Evolutionary conservation across 1,140 invertebrate species (phyloP).

Genomic region (Leptopilina boulardi): DNA sequence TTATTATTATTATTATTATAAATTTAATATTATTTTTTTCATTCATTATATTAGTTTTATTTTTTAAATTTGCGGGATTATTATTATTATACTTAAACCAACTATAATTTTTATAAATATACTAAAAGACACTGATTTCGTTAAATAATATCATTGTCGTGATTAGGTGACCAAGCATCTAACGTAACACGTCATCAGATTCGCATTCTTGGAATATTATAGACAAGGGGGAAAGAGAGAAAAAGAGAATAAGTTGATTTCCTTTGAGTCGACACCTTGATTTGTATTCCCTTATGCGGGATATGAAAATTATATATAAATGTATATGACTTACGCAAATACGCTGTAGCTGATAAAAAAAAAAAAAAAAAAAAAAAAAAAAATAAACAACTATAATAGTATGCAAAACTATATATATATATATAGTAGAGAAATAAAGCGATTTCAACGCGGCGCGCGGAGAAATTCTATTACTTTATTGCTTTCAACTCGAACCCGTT

Average conservation of each 20-base stretch:
- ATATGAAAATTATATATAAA: not conserved
- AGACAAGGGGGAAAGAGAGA: no score
- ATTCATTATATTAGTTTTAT: no score
- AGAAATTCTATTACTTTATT: conserved; percentile 29
- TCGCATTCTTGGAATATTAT: conserved; percentile 23
- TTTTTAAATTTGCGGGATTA: no score
- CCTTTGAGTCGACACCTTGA: conserved; percentile 19
- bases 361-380: not conserved
- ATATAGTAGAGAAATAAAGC: not conserved
- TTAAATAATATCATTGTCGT: not conserved
- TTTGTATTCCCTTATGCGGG: not conserved
- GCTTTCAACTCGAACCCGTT: conserved; percentile 16
- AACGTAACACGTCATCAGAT: conserved; percentile 1
- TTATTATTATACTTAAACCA: no score
- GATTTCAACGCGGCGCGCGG: conserved; percentile 1
- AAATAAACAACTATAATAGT: not conserved
- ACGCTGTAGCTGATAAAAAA: not conserved
- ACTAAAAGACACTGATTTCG: no score
- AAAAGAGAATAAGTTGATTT: conserved; percentile 15
- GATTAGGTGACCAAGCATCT: not conserved
- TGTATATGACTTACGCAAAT: not conserved
- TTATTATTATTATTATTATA: no score
- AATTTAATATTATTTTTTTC: no score
- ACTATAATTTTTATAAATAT: no score
- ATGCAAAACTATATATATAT: not conserved